Percentiles rank a stretch among this genome's conserved stretches.
Conservation (phyloP, 2,888 invertebrate species). For the Cantharis lateralis region DNA sequence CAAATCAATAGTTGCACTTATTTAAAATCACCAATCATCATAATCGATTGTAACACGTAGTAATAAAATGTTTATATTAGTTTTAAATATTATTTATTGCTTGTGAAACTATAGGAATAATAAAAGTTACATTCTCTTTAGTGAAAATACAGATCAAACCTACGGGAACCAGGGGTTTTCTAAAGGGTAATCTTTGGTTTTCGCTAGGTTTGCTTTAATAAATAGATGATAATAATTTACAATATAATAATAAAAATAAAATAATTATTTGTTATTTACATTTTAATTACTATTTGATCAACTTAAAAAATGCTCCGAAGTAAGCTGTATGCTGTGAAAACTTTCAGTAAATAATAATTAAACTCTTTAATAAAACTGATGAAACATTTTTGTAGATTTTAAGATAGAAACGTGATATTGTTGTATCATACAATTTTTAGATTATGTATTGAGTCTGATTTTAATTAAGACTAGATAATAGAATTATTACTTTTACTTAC, state of each 20-base stretch:
- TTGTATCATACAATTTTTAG: slow-evolving; percentile 17
- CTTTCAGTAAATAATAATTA: slow-evolving; percentile 14
- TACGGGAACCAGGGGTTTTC: neutral
- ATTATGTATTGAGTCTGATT: slow-evolving; percentile 23
- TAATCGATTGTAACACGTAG: neutral
- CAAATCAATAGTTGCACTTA: slow-evolving; percentile 1
- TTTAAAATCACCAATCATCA: slow-evolving; percentile 2
- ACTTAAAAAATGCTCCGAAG: slow-evolving; percentile 14
- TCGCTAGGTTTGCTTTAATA: neutral
- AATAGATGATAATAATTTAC: neutral
- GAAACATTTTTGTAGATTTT: slow-evolving; percentile 12
- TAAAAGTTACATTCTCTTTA: neutral
- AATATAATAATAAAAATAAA: slow-evolving; percentile 4
- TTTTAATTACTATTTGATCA: neutral
- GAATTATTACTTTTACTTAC: slow-evolving; percentile 19
- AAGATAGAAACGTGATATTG: slow-evolving; percentile 22
- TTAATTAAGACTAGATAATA: slow-evolving; percentile 19
- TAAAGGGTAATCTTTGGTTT: neutral
- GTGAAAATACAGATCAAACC: neutral
- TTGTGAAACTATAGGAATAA: slow-evolving; percentile 1
- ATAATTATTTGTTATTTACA: neutral
- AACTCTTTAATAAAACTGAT: slow-evolving; percentile 9
- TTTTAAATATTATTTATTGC: slow-evolving; percentile 3
- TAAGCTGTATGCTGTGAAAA: slow-evolving; percentile 25
- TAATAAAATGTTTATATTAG: neutral